Evolutionary conservation across 2,888 invertebrate species (phyloP).

Genomic region (Lasioglossum calceatum): DNA sequence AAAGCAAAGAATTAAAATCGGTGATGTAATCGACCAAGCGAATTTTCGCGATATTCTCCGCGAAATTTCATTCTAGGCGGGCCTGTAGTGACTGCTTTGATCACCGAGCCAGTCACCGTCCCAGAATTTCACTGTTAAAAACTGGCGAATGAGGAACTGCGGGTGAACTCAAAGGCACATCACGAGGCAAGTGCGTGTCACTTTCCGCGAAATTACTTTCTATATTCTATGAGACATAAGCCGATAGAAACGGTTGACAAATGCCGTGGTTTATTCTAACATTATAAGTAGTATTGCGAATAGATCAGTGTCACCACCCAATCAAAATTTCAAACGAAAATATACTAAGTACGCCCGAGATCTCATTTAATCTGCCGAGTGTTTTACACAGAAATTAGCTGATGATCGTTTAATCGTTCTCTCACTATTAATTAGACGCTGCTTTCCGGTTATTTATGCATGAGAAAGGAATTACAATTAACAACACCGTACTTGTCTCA

Average conservation of each 20-base stretch:
- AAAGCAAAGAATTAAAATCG: not conserved
- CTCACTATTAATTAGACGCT: not conserved
- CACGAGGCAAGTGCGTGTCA: not conserved
- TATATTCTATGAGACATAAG: not conserved
- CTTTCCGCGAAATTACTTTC: conserved; percentile 2
- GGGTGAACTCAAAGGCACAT: conserved; percentile 9
- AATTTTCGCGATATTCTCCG: not conserved
- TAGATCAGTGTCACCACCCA: not conserved
- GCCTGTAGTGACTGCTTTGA: not conserved
- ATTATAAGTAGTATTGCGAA: not conserved
- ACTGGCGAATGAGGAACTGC: conserved; percentile 10
- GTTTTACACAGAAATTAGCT: not conserved
- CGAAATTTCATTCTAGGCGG: not conserved
- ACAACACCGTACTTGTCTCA: not conserved
- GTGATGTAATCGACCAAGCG: not conserved
- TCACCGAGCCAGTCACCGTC: not conserved
- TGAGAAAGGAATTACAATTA: not conserved
- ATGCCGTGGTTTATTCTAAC: not conserved
- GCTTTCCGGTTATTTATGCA: not conserved
- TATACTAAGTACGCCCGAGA: not conserved
- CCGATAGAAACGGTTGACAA: not conserved
- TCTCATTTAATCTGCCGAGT: not conserved
- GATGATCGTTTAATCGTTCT: not conserved
- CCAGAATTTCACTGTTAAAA: conserved; percentile 11
- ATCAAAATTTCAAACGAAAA: not conserved